Percentiles rank a stretch among this genome's conserved stretches.
Evolutionary conservation across 2,888 invertebrate genomes (phyloP).

Genomic region (Choreutis nemorana): DNA sequence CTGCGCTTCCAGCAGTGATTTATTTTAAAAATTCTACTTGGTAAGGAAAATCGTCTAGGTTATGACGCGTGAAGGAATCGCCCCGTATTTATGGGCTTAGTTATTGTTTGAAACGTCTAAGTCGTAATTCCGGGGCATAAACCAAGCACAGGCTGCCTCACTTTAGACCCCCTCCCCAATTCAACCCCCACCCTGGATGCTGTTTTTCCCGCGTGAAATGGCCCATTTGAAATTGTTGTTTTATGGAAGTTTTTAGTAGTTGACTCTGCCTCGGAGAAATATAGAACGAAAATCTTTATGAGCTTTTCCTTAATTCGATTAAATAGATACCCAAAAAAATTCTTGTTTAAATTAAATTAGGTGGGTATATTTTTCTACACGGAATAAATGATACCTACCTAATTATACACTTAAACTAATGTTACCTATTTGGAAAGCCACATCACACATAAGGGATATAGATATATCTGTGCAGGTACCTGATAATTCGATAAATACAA

Average conservation of each 20-base stretch:
- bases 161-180: constrained; percentile 34
- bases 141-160: constrained; percentile 55
- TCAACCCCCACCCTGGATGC: constrained; percentile 39
- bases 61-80: constrained; percentile 65
- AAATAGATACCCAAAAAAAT: no score
- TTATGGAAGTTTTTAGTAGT: constrained; percentile 67
- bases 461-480: no score
- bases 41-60: constrained; percentile 48
- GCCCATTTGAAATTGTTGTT: constrained; percentile 66
- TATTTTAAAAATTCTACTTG: constrained; percentile 21
- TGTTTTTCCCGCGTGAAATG: constrained; percentile 63
- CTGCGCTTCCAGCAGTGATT: no score
- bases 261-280: constrained; percentile 58
- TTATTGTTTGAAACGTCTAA: constrained; percentile 68
- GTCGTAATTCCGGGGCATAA: constrained; percentile 64
- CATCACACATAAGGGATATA: no score
- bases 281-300: constrained; percentile 48
- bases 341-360: no score
- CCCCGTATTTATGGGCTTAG: constrained; percentile 58
- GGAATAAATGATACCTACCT: no score
- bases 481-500: no score
- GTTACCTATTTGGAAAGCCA: no score
- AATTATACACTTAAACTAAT: no score
- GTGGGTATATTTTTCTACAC: no score
- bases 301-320: no score